These are phyloP conservation scores for Lutraria lutraria DNA, from an alignment of 2,888 invertebrate species.

Conservation along the genomic window DNA sequence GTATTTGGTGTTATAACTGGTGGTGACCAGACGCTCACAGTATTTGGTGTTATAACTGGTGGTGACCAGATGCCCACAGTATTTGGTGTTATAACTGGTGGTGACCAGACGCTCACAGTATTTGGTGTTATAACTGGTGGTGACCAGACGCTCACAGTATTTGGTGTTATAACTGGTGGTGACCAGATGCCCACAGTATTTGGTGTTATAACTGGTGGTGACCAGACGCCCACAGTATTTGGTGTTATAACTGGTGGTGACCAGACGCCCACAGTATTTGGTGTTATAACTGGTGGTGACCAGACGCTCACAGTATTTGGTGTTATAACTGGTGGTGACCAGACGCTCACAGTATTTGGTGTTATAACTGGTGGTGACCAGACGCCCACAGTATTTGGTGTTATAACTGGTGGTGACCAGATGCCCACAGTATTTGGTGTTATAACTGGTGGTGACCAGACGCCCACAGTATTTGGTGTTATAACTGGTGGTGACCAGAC, in stretches of 20 bases:
- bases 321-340: neutral
- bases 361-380: neutral
- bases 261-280: neutral
- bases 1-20: neutral
- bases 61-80: neutral
- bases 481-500: neutral
- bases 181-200: neutral
- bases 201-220: neutral
- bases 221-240: neutral
- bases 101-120: neutral
- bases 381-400: neutral
- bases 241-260: neutral
- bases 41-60: neutral
- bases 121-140: neutral
- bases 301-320: neutral
- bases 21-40: neutral
- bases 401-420: neutral
- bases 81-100: neutral
- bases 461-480: neutral
- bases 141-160: neutral
- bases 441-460: neutral
- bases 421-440: neutral
- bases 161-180: neutral
- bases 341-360: neutral
- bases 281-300: neutral